Percentiles rank a stretch among this genome's conserved stretches.
Evolutionary conservation across 2,888 invertebrate genomes (phyloP).

Genomic region (Ophioninae sp.): DNA sequence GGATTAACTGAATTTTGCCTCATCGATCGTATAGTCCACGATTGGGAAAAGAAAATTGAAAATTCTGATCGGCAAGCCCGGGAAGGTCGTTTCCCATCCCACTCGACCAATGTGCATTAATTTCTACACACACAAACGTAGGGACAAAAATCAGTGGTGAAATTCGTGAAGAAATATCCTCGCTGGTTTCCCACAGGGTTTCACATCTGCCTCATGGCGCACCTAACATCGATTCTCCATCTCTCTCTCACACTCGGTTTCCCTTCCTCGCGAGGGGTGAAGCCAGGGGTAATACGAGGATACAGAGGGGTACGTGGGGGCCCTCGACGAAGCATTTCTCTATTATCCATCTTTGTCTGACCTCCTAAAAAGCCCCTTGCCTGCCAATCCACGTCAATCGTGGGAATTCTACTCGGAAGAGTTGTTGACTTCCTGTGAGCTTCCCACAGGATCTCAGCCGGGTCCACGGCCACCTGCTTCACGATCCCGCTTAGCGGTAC

Average conservation of each 20-base stretch:
- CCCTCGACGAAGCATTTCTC: conserved; percentile 53
- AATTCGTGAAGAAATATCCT: conserved; percentile 61
- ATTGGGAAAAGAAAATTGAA: conserved; percentile 66
- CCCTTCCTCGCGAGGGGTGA: conserved; percentile 68
- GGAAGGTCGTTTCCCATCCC: conserved; percentile 18
- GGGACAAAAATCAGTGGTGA: conserved; percentile 53
- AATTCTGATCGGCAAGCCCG: conserved; percentile 58
- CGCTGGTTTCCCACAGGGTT: conserved; percentile 79
- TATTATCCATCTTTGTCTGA: conserved; percentile 48
- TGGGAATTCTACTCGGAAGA: conserved; percentile 80
- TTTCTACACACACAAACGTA: neutral
- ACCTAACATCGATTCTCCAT: conserved; percentile 64
- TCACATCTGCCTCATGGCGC: conserved; percentile 77
- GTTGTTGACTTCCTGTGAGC: conserved; percentile 80
- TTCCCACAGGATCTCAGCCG: conserved; percentile 79
- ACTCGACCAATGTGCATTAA: conserved; percentile 5
- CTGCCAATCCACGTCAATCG: conserved; percentile 73
- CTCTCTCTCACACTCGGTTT: conserved; percentile 56
- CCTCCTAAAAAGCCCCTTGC: conserved; percentile 40
- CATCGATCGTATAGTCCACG: conserved; percentile 21
- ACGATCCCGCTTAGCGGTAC: conserved; percentile 69
- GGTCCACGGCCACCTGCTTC: conserved; percentile 77
- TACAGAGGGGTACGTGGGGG: conserved; percentile 9
- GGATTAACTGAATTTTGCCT: neutral
- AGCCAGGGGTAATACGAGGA: conserved; percentile 18